Base-by-base conservation (phyloP, 2,113 vertebrate genomes). In the Proterorhinus semilunaris region DNA sequence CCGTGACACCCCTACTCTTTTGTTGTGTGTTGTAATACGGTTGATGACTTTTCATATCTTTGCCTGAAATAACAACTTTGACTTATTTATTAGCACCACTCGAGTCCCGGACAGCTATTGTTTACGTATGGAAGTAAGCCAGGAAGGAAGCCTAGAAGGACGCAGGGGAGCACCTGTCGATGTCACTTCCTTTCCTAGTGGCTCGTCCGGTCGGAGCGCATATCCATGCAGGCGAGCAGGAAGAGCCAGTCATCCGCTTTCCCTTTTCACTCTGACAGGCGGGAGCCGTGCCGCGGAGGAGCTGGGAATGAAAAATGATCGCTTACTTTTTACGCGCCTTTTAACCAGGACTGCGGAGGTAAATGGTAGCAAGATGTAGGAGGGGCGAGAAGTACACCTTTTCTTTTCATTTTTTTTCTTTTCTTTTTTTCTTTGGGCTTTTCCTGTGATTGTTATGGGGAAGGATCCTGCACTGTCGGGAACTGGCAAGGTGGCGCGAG, bases 71-170 rank as follows among this genome's bases (percentile, higher is more conserved):
- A 13, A 6, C 9, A 45, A 43, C n/a, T 62, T 12, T 8, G 66
- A 12, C 69, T 68, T 43, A 43, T 48, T 58, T 48, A 12, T 0
- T 13, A 21, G 49, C 69, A 13, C 13, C 36, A 12, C 68, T 45
- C 13, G 61, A 54, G 21, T 12, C 70, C 62, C 15, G 52, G 61
- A 42, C 54, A n/a, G 10, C 75, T 92, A 89, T 83, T 90, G 84
- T 95, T 93, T 92, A 90, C 89, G 89, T 75, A 78, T 89, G 90
- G 82, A 80, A 90, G 88, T 88, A 88, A 84, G 86, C 87, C 80
- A 78, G 83, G 62, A 82, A 86, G 89, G 89, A 88, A 85, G 87
- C 87, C 80, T 76, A 81, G 63, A 83, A 86, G 90, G 90, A 87
- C 85, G 89, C 89, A 87, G 84, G 87, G 58, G 69, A 86, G 77